Conservation (phyloP, 1,140 invertebrate genomes). For the Listronotus oregonensis region DNA sequence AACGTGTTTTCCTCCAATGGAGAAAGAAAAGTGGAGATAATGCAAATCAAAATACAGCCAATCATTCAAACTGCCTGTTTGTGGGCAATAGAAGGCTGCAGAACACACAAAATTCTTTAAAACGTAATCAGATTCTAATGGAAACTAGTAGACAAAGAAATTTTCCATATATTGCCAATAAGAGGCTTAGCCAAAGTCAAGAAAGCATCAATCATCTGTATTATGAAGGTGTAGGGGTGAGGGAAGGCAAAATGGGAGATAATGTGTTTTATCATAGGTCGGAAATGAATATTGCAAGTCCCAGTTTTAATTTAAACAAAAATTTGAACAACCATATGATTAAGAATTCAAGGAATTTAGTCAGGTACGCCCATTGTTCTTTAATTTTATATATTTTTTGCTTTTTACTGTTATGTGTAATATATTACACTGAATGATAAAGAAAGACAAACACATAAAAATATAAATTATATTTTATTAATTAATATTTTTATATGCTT, state of each 20-base stretch:
- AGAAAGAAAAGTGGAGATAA: slow-evolving; percentile 1
- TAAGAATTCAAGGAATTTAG: slow-evolving; percentile 28
- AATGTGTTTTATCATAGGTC: slow-evolving; percentile 25
- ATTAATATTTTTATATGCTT: too few relatives aligned
- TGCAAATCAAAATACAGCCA: slow-evolving; percentile 3
- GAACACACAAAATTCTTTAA: slow-evolving; percentile 26
- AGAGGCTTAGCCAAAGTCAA: slow-evolving; percentile 39
- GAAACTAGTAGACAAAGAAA: slow-evolving; percentile 16
- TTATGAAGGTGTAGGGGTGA: background rate
- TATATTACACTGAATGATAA: too few relatives aligned
- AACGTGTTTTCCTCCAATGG: slow-evolving; percentile 25
- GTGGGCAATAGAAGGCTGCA: slow-evolving; percentile 27
- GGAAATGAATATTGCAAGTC: slow-evolving; percentile 24
- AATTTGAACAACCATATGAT: slow-evolving; percentile 28
- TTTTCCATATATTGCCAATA: slow-evolving; percentile 10
- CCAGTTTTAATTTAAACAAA: slow-evolving; percentile 20
- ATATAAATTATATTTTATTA: too few relatives aligned
- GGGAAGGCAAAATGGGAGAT: slow-evolving; percentile 9
- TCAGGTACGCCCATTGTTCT: slow-evolving; percentile 24
- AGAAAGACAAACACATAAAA: too few relatives aligned
- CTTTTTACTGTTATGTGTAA: too few relatives aligned
- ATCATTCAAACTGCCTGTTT: slow-evolving; percentile 18
- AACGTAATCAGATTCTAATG: slow-evolving; percentile 27
- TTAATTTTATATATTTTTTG: too few relatives aligned
- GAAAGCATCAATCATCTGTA: slow-evolving; percentile 38